Evolutionary conservation across 35 echinoderm and acorn worm species (phyloP), one percentile per base, ranked within the genome.

Genomic region (Apostichopus parvimensis): DNA sequence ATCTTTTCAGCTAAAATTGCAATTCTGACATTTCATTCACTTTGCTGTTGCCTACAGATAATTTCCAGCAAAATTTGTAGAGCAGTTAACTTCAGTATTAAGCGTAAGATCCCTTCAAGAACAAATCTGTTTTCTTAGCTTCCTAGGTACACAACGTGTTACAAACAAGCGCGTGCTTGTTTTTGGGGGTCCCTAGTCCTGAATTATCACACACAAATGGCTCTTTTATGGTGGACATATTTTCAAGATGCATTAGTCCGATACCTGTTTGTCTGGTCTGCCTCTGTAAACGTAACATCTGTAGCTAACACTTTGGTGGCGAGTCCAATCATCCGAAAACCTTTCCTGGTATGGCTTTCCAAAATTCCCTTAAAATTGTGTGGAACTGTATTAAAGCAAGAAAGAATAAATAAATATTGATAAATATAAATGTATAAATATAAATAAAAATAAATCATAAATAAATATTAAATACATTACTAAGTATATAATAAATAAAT

Each of bases 211-310:
- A 45, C 34, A 45, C 34, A 45, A 45, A 45, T 45, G 34, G 34
- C 34, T 45, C 34, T 45, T 45, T 0, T 4, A 4, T 45, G 34
- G 34, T 3, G 11, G 18, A 68, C 64, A 17, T 18, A 68, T 17
- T 68, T 68, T 68, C 64, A 11, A 5, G 18, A 68, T 14, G 11
- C 7, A 68, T 11, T 68, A 68, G 64, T 14, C 26, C 26, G 23
- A 28, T 94, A 96, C 95, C 95, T 92, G 70, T 85, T 57, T 24
- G 95, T 81, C 54, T 95, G 82, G 57, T 87, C 61, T 68, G 88
- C 94, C 45, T 93, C 93, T 5, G 79, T 77, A 78, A 86, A 93
- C 11, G 92, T 28, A 6, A 98, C 18, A 54, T 73, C 78, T 6
- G 22, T 52, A 20, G 18, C 52, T n/a, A 97, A 28, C 5, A 53